Evolutionary conservation across 2,888 invertebrate genomes (phyloP).

Genomic region (Drosophila prolongata): DNA sequence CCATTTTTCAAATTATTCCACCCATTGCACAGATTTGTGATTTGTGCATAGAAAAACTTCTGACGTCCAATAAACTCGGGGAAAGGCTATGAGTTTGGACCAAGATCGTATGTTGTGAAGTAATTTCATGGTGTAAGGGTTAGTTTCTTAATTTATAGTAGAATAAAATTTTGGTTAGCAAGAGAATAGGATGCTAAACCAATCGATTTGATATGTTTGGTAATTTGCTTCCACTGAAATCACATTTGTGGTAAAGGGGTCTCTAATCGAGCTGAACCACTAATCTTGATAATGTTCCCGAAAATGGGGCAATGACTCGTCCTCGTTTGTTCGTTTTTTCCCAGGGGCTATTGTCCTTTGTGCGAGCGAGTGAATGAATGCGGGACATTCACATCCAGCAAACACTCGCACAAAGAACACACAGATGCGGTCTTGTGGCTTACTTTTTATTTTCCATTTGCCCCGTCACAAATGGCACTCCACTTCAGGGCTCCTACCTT

Average conservation of each 20-base stretch:
- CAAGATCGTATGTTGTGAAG: not conserved
- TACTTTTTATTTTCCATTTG: slow-evolving; percentile 65
- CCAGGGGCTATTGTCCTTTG: slow-evolving; percentile 35
- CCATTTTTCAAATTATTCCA: slow-evolving; percentile 15
- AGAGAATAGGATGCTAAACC: no score
- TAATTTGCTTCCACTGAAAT: no score
- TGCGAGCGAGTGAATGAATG: slow-evolving; percentile 15
- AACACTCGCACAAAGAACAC: slow-evolving; percentile 56
- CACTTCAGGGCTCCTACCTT: slow-evolving; percentile 25
- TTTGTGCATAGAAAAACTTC: slow-evolving; percentile 1
- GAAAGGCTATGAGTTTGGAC: slow-evolving; percentile 7
- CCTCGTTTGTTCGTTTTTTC: slow-evolving; percentile 36
- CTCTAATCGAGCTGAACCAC: not conserved
- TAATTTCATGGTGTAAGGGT: no score
- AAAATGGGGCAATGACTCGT: slow-evolving; percentile 50
- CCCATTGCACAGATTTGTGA: slow-evolving; percentile 11
- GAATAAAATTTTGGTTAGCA: no score
- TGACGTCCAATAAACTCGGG: slow-evolving; percentile 24
- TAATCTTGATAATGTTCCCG: slow-evolving; percentile 19
- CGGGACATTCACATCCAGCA: slow-evolving; percentile 43
- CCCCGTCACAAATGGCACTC: slow-evolving; percentile 39
- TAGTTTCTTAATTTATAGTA: no score
- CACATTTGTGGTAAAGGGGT: no score
- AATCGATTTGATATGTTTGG: no score
- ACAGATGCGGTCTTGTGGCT: slow-evolving; percentile 54